Evolutionary conservation across 2,113 vertebrate genomes (phyloP), one percentile per base, ranked within the genome.

Genomic region (Cisticola juncidis): DNA sequence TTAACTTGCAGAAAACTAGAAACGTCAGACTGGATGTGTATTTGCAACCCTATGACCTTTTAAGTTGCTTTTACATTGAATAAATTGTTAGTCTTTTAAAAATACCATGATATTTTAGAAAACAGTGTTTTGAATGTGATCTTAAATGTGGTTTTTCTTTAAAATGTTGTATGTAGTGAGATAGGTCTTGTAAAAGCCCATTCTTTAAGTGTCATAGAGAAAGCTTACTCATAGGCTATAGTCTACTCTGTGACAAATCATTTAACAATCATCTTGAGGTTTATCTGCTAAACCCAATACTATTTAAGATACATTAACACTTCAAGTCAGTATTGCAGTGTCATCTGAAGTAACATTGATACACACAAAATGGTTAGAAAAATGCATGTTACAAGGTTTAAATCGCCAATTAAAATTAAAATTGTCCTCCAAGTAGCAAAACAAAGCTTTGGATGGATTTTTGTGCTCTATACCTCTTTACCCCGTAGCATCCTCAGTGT

Each of bases 331-430:
- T 74, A 78, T 88, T 78, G 31, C 51, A 42, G 31, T 81, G 60
- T 77, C 26, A 79, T 42, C 42, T 86, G 56, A 92, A 96, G 53
- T 73, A 90, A 66, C 38, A 62, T 38, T 20, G 44, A 53, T 83
- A 70, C n/a, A 31, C 69, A 56, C 48, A 69, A 81, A 93, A 73
- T 12, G 7, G 42, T 72, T 73, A 81, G 64, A 81, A 94, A 88
- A 92, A 74, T 86, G 79, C 60, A 78, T 77, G 88, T 78, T 94
- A 48, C 0, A 0, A 81, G 53, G 48, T 79, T 94, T 90, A 74
- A 71, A 82, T 28, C 62, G 36, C 44, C 40, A 84, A 45, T 92
- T 92, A 96, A 94, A 96, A 91, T 45, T 64, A 88, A 93, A 90
- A 33, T 47, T 70, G 14, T 62, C 82, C 71, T 90, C 58, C 62